phyloP scores from a whole-genome alignment of 2,797 vertebrate genomes.

The Gadopsis marmoratus region DNA sequence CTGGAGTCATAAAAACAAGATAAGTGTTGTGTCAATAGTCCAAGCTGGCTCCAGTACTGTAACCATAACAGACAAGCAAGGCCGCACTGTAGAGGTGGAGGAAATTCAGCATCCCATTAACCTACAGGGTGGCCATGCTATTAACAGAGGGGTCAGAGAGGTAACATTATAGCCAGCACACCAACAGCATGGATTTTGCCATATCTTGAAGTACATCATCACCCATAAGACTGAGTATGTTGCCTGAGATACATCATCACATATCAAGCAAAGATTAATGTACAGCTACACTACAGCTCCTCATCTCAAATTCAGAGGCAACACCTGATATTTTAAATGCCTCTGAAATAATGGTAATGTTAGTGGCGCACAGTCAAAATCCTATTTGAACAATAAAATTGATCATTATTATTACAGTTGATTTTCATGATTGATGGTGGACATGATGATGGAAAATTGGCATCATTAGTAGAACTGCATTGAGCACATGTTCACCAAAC shows the following conservation, averaged over 20 bases:
- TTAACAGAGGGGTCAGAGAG: constrained; percentile 58
- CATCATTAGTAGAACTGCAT: constrained; percentile 1
- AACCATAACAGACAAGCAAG: constrained; percentile 43
- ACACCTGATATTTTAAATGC: not conserved
- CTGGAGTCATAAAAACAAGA: constrained; percentile 80
- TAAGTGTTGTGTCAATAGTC: constrained; percentile 87
- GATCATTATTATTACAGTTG: not conserved
- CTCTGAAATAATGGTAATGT: not conserved
- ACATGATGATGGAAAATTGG: not conserved
- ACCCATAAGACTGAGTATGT: constrained; percentile 5
- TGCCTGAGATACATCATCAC: constrained; percentile 3
- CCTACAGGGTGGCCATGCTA: constrained; percentile 51
- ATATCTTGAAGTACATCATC: constrained; percentile 45
- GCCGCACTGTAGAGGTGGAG: constrained; percentile 37
- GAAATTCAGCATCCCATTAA: constrained; percentile 71
- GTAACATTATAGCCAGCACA: constrained; percentile 46
- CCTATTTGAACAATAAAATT: not conserved
- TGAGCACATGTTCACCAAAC: not conserved
- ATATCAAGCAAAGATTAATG: constrained; percentile 33
- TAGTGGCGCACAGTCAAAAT: not conserved
- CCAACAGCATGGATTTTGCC: constrained; percentile 26
- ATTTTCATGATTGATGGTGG: not conserved
- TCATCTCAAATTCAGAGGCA: constrained; percentile 28
- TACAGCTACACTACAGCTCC: not conserved
- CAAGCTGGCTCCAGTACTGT: constrained; percentile 58